Evolutionary conservation across 2,113 vertebrate genomes (phyloP).

Genomic region (Crotophaga sulcirostris): DNA sequence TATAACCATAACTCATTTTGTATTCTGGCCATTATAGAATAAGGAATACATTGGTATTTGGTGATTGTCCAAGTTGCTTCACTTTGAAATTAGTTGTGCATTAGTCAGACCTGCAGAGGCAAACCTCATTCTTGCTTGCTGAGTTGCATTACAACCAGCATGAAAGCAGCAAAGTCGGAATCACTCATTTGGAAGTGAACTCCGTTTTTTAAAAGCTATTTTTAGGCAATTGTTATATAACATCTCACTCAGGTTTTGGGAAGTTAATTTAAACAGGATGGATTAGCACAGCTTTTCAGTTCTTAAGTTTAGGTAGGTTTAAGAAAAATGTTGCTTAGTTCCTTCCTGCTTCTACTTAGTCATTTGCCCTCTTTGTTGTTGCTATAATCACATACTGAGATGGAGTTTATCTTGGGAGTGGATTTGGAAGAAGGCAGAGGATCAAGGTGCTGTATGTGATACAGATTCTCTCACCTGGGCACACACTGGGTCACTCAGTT

Average conservation of each 20-base stretch:
- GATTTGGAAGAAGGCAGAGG: neutral
- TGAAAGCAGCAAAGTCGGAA: neutral
- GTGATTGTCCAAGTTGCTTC: slow-evolving; percentile 4
- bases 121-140: neutral
- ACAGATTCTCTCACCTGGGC: fast-evolving
- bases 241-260: neutral
- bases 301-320: neutral
- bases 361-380: neutral
- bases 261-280: neutral
- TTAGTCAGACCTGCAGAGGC: neutral
- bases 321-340: neutral
- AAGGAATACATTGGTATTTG: neutral
- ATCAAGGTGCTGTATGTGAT: neutral
- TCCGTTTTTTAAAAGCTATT: neutral
- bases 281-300: neutral
- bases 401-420: neutral
- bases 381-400: neutral
- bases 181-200: neutral
- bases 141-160: neutral
- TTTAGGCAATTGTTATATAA: neutral
- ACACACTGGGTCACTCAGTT: fast-evolving
- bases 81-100: neutral
- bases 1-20: neutral
- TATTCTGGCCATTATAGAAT: neutral
- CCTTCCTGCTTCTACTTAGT: neutral